Evolutionary conservation across 1,140 invertebrate species (phyloP), one percentile per base, ranked within the genome.

Genomic region (Polypedilum pembai): DNA sequence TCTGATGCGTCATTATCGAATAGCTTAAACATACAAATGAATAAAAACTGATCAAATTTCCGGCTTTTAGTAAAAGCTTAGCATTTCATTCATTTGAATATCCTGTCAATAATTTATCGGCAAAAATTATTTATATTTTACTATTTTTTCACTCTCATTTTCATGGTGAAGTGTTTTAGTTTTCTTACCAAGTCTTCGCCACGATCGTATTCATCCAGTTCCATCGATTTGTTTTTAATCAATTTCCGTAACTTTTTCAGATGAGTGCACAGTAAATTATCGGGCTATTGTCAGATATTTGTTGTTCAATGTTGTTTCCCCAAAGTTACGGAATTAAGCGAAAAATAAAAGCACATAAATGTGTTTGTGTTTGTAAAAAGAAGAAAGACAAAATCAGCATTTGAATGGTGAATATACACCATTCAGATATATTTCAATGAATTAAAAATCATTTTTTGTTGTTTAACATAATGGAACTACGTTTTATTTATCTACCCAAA

Each of bases 241-340:
- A 69, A 69, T 69, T 69, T 69, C 65, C 65, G 65, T 18, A 69
- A 21, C 18, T 69, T 69, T 69, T 69, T 69, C 65, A 69, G 65
- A 69, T 69, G 65, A 69, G 17, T 69, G 65, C 65, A 69, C 65
- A 69, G 17, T 10, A 69, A 69, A 69, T 69, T 69, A 21, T 21
- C 65, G 20, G 65, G 65, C 65, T 69, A 69, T 69, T 69, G 65
- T 56, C 12, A 33, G 24, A 33, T 33, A 33, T 33, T 33, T 33
- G 24, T 33, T 33, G 24, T 33, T 33, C 1, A 3, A 33, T 33
- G 45, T 56, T 56, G 45, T 56, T 56, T 15, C 45, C 45, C 45
- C 8, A 12, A 12, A 56, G 24, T 56, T 56, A 56, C 45, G 15
- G 41, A 45, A 45, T 45, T 33, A 33, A 33, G 24, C 24, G 24